phyloP scores from a whole-genome alignment of 2,113 vertebrate genomes.

The Tapirus terrestris region DNA sequence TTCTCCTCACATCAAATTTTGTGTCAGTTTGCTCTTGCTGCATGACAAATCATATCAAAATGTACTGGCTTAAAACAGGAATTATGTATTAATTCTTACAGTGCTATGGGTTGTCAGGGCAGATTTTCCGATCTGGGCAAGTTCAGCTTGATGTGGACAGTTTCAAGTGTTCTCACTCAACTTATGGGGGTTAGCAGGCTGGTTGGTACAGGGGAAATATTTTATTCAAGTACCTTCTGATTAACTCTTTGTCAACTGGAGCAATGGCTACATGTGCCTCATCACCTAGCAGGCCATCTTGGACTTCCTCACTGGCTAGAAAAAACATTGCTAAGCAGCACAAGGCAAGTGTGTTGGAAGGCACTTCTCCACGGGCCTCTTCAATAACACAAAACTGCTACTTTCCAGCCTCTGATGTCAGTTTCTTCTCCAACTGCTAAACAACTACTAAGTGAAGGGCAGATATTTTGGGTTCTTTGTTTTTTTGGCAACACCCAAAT shows the following conservation, averaged over 20 bases:
- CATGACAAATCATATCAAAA: not conserved
- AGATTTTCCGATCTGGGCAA: not conserved
- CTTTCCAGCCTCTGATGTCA: not conserved
- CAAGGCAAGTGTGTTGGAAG: not conserved
- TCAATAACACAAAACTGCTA: not conserved
- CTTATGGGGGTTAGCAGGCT: not conserved
- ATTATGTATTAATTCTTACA: not conserved
- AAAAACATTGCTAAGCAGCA: not conserved
- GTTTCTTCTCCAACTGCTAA: not conserved
- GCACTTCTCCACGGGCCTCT: not conserved
- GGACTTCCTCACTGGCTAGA: not conserved
- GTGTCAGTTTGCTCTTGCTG: not conserved
- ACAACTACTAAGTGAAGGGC: not conserved
- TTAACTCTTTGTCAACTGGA: not conserved
- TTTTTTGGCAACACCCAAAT: not conserved
- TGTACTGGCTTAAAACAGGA: not conserved
- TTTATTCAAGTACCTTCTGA: not conserved
- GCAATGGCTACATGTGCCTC: not conserved
- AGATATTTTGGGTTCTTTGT: not conserved
- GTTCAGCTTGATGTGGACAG: not conserved
- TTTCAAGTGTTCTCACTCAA: not conserved
- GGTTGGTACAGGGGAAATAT: not conserved
- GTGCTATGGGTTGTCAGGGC: not conserved
- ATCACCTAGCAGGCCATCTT: not conserved
- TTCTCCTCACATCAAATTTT: not conserved